A percentile compares a stretch with the other conserved stretches of the same genome.
Evolutionary conservation across 1,140 invertebrate genomes (phyloP).

Genomic region (Carposina sasakii): DNA sequence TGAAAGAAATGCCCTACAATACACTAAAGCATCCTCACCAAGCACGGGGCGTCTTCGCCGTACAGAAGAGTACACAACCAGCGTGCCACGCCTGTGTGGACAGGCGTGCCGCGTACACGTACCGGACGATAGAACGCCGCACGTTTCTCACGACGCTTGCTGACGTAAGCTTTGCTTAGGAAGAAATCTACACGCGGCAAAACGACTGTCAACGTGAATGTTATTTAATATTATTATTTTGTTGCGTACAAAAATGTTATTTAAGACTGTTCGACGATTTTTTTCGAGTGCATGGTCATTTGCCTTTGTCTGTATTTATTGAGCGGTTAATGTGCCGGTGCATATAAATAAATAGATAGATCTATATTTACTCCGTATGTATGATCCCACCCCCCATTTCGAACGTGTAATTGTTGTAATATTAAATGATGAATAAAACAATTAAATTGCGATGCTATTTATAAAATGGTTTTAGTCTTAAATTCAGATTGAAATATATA

Average conservation of each 20-base stretch:
- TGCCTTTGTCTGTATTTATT: conserved; percentile 54
- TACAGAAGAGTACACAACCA: not conserved
- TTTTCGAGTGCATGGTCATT: conserved; percentile 60
- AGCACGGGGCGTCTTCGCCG: not conserved
- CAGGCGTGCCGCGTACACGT: not conserved
- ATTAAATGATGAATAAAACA: conserved; percentile 37
- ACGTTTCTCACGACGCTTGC: conserved; percentile 66
- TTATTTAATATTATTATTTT: conserved; percentile 54
- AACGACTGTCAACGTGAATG: conserved; percentile 36
- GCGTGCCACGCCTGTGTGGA: too few species aligned
- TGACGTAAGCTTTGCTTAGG: conserved; percentile 66
- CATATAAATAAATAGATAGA: conserved; percentile 32
- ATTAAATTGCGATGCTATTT: conserved; percentile 61
- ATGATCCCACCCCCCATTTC: conserved; percentile 50
- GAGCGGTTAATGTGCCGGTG: conserved; percentile 26
- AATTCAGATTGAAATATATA: conserved; percentile 64
- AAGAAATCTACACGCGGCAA: conserved; percentile 35
- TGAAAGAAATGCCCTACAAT: not conserved
- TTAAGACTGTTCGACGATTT: conserved; percentile 68
- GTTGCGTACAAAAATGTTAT: conserved; percentile 67
- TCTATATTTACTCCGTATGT: conserved; percentile 35
- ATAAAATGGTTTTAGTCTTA: conserved; percentile 59
- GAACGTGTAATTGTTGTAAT: conserved; percentile 55
- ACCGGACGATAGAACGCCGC: conserved; percentile 33
- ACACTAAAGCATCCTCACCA: not conserved